Evolutionary conservation across 2,888 invertebrate species (phyloP), one percentile per base, ranked within the genome.

Genomic region (Spisula subtruncata): DNA sequence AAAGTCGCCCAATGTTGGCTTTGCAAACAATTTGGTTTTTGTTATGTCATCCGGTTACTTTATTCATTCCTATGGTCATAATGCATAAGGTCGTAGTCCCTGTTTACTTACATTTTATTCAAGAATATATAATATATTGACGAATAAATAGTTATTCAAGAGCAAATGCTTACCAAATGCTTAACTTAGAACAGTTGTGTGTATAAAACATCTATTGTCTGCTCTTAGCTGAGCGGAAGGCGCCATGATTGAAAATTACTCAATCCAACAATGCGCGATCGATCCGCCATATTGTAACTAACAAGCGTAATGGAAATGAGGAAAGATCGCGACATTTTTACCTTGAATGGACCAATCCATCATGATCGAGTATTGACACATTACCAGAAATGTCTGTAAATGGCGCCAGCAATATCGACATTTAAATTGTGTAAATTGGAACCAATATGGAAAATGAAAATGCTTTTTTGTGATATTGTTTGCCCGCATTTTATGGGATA

Each of bases 201-300:
- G 56, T 32, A 82, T 54, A 82, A 56, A 56, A 54, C 82, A 54
- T 25, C 20, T 16, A 82, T 87, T 87, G 87, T 87, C 75, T 54
- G 87, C 60, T 79, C 51, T 46, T 46, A 87, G 87, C 54, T 87
- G 35, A 87, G 87, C 87, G 87, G 66, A 83, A 87, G 71, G 48
- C 54, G 48, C 83, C 83, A 51, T 87, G 82, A 83, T 87, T 82
- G 54, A 54, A 83, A n/a, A 75, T 32, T 75, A 25, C 35, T 54
- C 75, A 83, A 48, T 41, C 51, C 83, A 71, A 87, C 87, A 87
- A 87, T 87, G 71, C 82, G 35, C 5, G 75, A 87, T 83, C 75
- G 86, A 87, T 87, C 75, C 79, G 83, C 82, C 83, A 83, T 87
- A 87, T 75, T 82, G 87, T 83, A 83, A 35, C 29, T 12, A 71